Base-by-base conservation (phyloP, 2,797 vertebrate species). In the Semotilus atromaculatus region DNA sequence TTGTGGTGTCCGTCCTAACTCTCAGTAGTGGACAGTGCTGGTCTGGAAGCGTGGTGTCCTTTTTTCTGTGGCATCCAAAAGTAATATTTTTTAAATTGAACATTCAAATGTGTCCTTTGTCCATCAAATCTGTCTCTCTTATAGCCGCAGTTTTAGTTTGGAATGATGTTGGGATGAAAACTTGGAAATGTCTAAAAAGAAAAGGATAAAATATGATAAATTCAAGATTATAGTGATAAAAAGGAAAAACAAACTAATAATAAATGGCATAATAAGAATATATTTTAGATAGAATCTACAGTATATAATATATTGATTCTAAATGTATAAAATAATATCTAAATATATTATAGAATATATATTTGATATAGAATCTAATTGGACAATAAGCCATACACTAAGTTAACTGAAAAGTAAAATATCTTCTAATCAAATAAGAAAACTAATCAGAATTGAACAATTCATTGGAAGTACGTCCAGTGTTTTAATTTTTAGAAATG, bases 131-230 rank as follows among this genome's bases (percentile, higher is more conserved):
- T 0, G 29, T 10, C 29, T 78, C 62, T 51, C 8, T 67, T 66
- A 48, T 79, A 53, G 34, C 73, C 13, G 23, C 2, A 40, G 83
- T 68, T 82, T 75, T 51, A 77, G 76, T 48, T 48, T 82, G 76
- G 66, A 38, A 43, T 36, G 9, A 38, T 55, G 53, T 31, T 82
- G 79, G 71, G 84, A 80, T 86, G 85, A 85, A 64, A 53, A 40
- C 31, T 3, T 23, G 67, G 7, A 43, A 72, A 29, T 34, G 1
- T 60, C 68, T 23, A 60, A 23, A 72, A 7, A 31, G 3, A n/a
- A 23, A 4, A 62, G 18, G 58, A 80, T 19, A 10, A 53, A 60
- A 10, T 21, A 40, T 31, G 3, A 58, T 81, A 48, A 66, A 31
- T 48, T 13, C n/a, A 45, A 72, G 9, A 23, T 5, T 68, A 38